Conservation (phyloP, 2,797 vertebrate genomes). For the Pristis pectinata region DNA sequence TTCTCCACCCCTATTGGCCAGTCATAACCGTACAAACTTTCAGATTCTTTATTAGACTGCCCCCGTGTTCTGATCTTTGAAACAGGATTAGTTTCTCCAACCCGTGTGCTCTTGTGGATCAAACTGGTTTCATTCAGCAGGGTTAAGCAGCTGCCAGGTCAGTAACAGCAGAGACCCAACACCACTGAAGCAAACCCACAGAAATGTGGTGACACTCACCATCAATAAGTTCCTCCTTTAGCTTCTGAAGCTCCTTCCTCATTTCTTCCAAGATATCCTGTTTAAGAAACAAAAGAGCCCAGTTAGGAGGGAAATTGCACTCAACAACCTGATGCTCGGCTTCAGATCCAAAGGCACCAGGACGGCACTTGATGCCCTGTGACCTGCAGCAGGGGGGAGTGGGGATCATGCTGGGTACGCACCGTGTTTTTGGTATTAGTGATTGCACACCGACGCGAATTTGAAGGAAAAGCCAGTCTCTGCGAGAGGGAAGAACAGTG, state of each 20-base stretch:
- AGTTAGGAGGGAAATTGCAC: neutral
- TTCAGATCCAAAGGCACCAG: neutral
- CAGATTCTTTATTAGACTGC: neutral
- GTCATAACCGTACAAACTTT: neutral
- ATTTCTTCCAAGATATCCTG: slow-evolving; percentile 98
- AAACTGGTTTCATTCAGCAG: neutral
- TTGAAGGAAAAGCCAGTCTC: neutral
- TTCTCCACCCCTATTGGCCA: neutral
- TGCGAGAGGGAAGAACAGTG: neutral
- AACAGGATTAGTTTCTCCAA: neutral
- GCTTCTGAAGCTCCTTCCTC: slow-evolving; percentile 94
- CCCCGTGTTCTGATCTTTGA: neutral
- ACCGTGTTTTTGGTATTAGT: too few species aligned
- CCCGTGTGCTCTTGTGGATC: neutral
- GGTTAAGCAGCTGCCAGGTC: neutral
- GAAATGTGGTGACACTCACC: slow-evolving; percentile 62
- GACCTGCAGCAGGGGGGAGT: too few species aligned
- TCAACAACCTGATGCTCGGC: neutral
- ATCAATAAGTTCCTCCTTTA: slow-evolving; percentile 98
- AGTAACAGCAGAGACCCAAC: neutral
- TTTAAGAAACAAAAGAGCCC: slow-evolving; percentile 31
- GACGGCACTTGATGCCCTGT: too few species aligned
- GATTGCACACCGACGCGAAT: neutral
- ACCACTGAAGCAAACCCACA: neutral
- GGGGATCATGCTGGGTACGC: too few species aligned